Base-by-base conservation (phyloP, 64 coral and sea anemone genomes). In the Porites australiensis region DNA sequence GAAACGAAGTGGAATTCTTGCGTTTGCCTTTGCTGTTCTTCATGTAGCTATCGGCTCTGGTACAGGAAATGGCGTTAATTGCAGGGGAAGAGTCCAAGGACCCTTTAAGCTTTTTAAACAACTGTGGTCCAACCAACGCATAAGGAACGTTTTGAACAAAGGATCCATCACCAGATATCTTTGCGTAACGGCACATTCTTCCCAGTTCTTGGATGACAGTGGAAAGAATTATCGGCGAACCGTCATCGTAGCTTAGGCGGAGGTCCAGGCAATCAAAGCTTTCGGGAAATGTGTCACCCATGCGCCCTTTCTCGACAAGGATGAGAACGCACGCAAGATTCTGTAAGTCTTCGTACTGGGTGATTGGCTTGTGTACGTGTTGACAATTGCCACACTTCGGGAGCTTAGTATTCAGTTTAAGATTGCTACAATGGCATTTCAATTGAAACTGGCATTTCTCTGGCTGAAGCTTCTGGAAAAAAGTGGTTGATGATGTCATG, bases 221-320 rank as follows among this genome's bases (percentile, higher is more conserved):
- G 15, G 89, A 90, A 23, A 90, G 70, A 70, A 45, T 82, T 8
- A 82, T 2, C n/a, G 13, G 2, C 22, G 89, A 82, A 50, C 57
- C 8, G 14, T 82, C 79, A 65, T 90, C 89, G 70, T 71, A 82
- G 65, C 63, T 90, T 52, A 90, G 89, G 2, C 89, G 89, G 8
- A 90, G 13, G 77, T 90, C 89, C 16, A 90, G 52, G 64, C 89
- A 90, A 18, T 90, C 81, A 70, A 90, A 90, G 50, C 89, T 90
- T 21, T 82, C 63, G 23, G 89, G 89, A 70, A 90, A 90, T 72
- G 89, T 90, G 76, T 90, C 88, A 15, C 88, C 88, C 88, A 90
- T 90, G 46, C 88, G 88, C 65, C 88, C 88, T 70, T 90, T 90
- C 27, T 90, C 89, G 44, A 90, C 89, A 50, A 90, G 49, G 50